Evolutionary conservation across 2,797 vertebrate species (phyloP), one percentile per base, ranked within the genome.

Genomic region (Neoniphon sammara): DNA sequence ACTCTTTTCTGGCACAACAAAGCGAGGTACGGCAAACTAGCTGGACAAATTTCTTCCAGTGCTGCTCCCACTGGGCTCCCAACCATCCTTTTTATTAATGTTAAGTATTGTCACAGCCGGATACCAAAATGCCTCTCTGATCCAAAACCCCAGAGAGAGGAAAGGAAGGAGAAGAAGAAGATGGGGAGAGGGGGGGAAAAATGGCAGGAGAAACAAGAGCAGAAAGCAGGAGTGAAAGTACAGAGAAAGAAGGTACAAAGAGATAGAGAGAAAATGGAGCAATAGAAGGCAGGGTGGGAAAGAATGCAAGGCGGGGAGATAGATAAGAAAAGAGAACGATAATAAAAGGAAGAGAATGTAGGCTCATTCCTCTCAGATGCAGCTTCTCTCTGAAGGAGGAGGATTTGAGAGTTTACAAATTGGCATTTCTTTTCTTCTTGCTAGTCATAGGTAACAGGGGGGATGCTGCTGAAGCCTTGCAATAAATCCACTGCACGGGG

Each of bases 371-470:
- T 69, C 83, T 85, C 72, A 78, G 78, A 87, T 85, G 87, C 73
- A 71, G 66, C 66, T 83, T 71, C 70, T 53, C 60, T 25, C 82
- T 54, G 64, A 87, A 92, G 83, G 87, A 70, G 79, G 50, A 73
- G 64, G 81, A 84, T 87, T 93, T 91, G 78, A 81, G 79, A 81
- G 73, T 54, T 80, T 71, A 87, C 87, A 92, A 91, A 89, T 90
- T 87, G 88, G 64, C 82, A 25, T 75, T 75, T 83, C 83, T 76
- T 79, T 73, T 53, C 77, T 52, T 49, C 68, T 76, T 78, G 66
- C 85, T 87, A 75, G 86, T 89, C 87, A 87, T 44, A 61, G 65
- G 77, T 84, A 85, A 80, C 75, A 70, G 60, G 84, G 84, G 71
- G 57, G 63, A 55, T 58, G 78, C 70, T 67, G 86, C 83, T 60